Evolutionary conservation across 2,113 vertebrate species (phyloP).

Genomic region (Burhinus oedicnemus): DNA sequence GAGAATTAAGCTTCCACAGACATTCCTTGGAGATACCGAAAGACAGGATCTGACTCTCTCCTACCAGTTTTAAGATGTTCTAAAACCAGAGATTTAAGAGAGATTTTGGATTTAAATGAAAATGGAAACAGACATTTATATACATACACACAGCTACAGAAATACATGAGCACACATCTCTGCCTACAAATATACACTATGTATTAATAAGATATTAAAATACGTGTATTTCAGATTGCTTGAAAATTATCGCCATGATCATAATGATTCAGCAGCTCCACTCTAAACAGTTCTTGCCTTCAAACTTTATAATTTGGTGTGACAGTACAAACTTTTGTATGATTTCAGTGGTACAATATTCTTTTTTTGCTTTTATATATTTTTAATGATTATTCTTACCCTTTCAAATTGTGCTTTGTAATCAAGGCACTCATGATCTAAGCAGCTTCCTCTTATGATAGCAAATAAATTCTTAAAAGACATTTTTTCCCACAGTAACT

Average conservation of each 20-base stretch:
- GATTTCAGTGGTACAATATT: not conserved
- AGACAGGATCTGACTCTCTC: not conserved
- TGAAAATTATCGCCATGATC: not conserved
- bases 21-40: not conserved
- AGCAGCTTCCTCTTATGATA: not conserved
- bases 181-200: not conserved
- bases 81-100: not conserved
- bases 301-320: not conserved
- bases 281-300: not conserved
- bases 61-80: not conserved
- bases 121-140: not conserved
- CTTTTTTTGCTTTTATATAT: not conserved
- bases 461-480: not conserved
- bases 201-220: not conserved
- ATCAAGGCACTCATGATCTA: not conserved
- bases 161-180: not conserved
- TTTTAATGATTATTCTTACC: not conserved
- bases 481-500: not conserved
- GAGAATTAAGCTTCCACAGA: not conserved
- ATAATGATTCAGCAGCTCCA: not conserved
- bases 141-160: not conserved
- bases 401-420: not conserved
- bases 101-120: not conserved
- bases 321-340: not conserved
- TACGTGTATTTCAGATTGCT: not conserved